Evolutionary conservation across 2,113 vertebrate genomes (phyloP).

Genomic region (Sigmodon hispidus): DNA sequence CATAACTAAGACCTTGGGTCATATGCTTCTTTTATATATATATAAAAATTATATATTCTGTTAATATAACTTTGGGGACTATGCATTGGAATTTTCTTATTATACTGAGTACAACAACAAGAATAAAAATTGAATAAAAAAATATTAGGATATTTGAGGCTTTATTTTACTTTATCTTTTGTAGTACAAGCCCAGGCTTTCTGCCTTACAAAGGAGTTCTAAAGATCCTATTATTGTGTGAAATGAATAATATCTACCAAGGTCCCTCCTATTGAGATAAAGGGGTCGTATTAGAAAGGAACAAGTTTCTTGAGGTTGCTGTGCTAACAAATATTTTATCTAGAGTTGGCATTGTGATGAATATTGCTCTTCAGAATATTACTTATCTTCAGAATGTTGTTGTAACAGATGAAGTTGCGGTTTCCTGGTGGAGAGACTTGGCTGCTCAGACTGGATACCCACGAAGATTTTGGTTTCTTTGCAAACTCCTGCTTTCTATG

Average conservation of each 20-base stretch:
- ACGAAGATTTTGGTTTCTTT: constrained; percentile 13
- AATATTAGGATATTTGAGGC: neutral
- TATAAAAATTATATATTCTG: too few species aligned
- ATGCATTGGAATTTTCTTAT: neutral
- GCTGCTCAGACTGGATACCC: neutral
- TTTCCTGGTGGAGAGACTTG: neutral
- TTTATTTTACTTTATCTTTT: constrained; percentile 40
- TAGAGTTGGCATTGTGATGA: neutral
- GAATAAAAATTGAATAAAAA: neutral
- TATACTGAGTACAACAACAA: neutral
- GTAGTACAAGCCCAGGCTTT: neutral
- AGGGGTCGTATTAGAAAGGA: constrained; percentile 42
- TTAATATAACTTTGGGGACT: neutral
- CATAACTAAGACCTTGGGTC: neutral
- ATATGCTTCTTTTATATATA: neutral
- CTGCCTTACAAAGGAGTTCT: constrained; percentile 51
- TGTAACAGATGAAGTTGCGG: neutral
- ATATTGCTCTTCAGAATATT: constrained; percentile 28
- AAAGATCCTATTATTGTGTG: constrained; percentile 21
- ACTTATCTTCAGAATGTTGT: constrained; percentile 45
- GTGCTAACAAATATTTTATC: constrained; percentile 49
- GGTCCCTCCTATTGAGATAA: neutral
- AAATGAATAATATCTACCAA: constrained; percentile 59
- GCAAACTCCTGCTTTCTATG: neutral
- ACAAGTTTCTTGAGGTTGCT: neutral